A percentile compares a stretch with the other conserved stretches of the same genome.
Conservation (phyloP, 2,888 invertebrate genomes). For the Argynnis bischoffii region DNA sequence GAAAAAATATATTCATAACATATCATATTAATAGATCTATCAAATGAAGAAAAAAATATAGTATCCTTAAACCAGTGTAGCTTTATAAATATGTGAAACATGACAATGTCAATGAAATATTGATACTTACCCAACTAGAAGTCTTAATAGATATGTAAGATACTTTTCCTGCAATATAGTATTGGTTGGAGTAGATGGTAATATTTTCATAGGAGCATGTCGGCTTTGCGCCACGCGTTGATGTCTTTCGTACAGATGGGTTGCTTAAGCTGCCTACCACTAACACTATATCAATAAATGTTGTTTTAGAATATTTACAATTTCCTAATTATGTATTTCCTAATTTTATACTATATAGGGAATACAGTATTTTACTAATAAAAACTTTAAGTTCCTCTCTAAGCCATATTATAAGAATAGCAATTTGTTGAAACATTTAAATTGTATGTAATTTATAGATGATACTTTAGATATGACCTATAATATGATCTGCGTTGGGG, state of each 20-base stretch:
- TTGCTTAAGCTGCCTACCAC: slow-evolving; percentile 22
- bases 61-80: too few species aligned
- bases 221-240: slow-evolving; percentile 52
- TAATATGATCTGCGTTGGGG: slow-evolving; percentile 37
- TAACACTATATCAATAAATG: slow-evolving; percentile 20
- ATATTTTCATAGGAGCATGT: slow-evolving; percentile 13
- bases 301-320: slow-evolving; percentile 23
- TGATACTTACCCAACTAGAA: too few species aligned
- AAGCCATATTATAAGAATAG: not conserved
- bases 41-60: too few species aligned
- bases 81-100: too few species aligned
- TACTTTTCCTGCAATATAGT: not conserved
- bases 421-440: not conserved
- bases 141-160: too few species aligned
- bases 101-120: too few species aligned
- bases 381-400: too few species aligned
- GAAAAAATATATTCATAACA: too few species aligned
- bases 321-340: slow-evolving; percentile 15
- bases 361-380: too few species aligned
- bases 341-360: not conserved
- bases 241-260: slow-evolving; percentile 55
- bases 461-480: slow-evolving; percentile 34
- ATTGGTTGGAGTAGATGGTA: not conserved
- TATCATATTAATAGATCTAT: too few species aligned
- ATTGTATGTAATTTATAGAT: slow-evolving; percentile 4